A percentile compares a stretch with the other conserved stretches of the same genome.
These are phyloP conservation scores for Catharus fuscescens DNA, from an alignment of 2,113 vertebrate genomes.

Conservation along the genomic window DNA sequence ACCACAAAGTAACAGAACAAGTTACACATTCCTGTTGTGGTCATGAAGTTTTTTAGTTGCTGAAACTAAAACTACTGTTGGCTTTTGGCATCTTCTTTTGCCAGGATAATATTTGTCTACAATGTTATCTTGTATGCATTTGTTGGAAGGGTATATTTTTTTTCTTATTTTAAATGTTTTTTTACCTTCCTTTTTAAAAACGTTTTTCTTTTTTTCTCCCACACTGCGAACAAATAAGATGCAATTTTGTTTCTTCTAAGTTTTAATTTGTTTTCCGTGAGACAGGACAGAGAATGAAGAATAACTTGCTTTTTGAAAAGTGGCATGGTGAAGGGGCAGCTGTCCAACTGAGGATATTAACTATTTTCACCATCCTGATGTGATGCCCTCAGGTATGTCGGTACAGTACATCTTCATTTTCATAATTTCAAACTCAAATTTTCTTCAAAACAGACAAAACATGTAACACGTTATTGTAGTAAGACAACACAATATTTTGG, in stretches of 20 bases:
- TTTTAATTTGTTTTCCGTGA: background rate
- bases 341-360: background rate
- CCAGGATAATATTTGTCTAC: background rate
- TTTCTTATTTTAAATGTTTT: too few relatives aligned
- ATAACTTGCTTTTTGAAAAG: background rate
- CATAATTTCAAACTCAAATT: background rate
- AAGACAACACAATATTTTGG: background rate
- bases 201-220: fast-evolving
- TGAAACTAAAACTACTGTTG: background rate
- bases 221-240: background rate
- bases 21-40: background rate
- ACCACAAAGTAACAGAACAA: background rate
- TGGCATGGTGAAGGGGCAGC: background rate
- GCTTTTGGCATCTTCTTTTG: background rate
- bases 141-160: background rate
- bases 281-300: background rate
- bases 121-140: background rate
- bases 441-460: background rate
- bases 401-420: background rate
- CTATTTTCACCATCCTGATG: background rate
- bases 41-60: background rate
- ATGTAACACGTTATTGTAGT: background rate
- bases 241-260: background rate
- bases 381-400: background rate
- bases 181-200: too few relatives aligned